Percentiles rank a stretch among this genome's conserved stretches.
phyloP scores from a whole-genome alignment of 2,888 invertebrate species.

The Elysia crispata region DNA sequence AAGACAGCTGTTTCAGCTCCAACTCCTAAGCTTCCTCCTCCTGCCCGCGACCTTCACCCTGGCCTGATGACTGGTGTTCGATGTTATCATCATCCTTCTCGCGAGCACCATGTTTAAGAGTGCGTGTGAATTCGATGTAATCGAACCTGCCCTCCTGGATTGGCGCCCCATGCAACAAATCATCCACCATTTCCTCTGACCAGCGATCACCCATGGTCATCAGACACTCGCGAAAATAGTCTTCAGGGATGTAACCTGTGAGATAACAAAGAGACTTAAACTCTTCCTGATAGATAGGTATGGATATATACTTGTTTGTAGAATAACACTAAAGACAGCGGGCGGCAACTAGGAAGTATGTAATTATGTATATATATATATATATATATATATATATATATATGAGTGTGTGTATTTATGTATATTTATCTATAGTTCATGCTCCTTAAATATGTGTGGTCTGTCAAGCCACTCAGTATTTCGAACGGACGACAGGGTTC shows the following conservation, averaged over 20 bases:
- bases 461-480: too few species aligned
- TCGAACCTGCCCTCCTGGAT: slow-evolving; percentile 72
- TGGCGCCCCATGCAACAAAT: slow-evolving; percentile 74
- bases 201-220: slow-evolving; percentile 77
- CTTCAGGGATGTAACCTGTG: slow-evolving; percentile 66
- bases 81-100: slow-evolving; percentile 66
- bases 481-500: too few species aligned
- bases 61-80: background rate
- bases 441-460: too few species aligned
- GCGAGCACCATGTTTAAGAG: slow-evolving; percentile 73
- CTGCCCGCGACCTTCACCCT: background rate
- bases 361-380: too few species aligned
- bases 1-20: too few species aligned
- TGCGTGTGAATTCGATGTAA: slow-evolving; percentile 74
- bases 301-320: too few species aligned
- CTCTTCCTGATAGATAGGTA: too few species aligned
- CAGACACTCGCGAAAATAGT: slow-evolving; percentile 72
- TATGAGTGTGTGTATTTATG: too few species aligned
- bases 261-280: background rate
- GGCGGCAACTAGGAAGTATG: too few species aligned
- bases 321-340: too few species aligned
- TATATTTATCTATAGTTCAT: too few species aligned
- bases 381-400: too few species aligned
- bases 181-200: slow-evolving; percentile 77
- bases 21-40: background rate